Conservation (phyloP, 2,113 vertebrate genomes). For the Pseudopipra pipra region DNA sequence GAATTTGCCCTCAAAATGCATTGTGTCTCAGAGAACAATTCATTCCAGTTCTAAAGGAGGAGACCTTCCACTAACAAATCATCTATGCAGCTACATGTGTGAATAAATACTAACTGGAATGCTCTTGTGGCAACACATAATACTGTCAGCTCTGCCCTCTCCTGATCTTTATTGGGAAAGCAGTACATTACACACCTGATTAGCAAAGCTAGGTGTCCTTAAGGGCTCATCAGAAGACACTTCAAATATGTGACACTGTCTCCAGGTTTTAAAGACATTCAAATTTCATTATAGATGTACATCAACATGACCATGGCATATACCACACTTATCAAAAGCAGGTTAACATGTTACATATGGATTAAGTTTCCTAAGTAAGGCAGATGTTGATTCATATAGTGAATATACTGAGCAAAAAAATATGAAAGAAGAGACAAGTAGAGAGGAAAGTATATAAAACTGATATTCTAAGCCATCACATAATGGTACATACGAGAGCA, state of each 20-base stretch:
- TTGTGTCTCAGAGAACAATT: neutral
- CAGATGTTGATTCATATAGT: neutral
- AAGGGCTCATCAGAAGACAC: neutral
- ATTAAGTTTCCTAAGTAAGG: neutral
- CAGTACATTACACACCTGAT: neutral
- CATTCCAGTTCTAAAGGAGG: neutral
- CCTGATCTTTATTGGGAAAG: neutral
- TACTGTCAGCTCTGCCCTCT: neutral
- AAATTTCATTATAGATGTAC: neutral
- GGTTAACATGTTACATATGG: neutral
- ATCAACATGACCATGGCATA: neutral
- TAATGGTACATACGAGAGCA: conserved; percentile 86
- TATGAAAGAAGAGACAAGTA: neutral
- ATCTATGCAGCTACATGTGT: neutral
- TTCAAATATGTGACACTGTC: neutral
- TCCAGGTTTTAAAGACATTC: neutral
- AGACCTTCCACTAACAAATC: neutral
- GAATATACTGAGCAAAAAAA: neutral
- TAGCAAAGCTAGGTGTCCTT: neutral
- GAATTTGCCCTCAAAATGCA: neutral
- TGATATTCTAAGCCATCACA: neutral
- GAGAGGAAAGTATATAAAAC: neutral
- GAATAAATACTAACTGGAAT: neutral
- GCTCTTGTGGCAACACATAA: neutral
- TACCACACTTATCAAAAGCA: neutral